Percentiles rank a stretch among this genome's conserved stretches.
phyloP scores from a whole-genome alignment of 2,888 invertebrate genomes.

The Lepidocyrtinus sp. region DNA sequence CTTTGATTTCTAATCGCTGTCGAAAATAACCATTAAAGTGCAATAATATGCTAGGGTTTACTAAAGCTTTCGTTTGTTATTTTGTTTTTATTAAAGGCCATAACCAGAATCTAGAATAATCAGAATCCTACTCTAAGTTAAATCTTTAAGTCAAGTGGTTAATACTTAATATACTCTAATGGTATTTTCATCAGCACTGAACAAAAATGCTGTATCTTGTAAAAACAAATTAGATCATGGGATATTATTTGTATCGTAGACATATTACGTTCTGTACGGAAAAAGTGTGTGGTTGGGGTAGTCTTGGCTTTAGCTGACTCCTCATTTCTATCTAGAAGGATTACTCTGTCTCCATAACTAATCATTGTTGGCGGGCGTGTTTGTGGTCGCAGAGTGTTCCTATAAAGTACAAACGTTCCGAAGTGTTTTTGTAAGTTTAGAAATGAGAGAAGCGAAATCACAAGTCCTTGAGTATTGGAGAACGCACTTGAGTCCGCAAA shows the following conservation, averaged over 20 bases:
- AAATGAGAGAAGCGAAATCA: background rate
- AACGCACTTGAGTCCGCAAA: conserved; percentile 4
- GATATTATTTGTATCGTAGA: background rate
- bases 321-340: conserved; percentile 38
- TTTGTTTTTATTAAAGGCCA: background rate
- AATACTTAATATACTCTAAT: too few relatives aligned
- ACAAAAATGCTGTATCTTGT: background rate
- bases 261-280: background rate
- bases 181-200: background rate
- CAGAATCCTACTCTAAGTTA: background rate
- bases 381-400: conserved; percentile 17
- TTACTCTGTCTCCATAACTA: conserved; percentile 56
- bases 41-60: too few relatives aligned
- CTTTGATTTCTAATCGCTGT: too few relatives aligned
- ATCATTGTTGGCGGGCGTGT: conserved; percentile 37
- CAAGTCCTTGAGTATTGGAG: background rate
- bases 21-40: background rate
- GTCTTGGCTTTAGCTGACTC: conserved; percentile 25
- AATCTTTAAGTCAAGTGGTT: background rate
- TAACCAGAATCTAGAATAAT: background rate
- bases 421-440: background rate
- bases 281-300: background rate
- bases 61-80: background rate
- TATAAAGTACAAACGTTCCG: conserved; percentile 11
- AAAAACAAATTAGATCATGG: background rate